Base-by-base conservation (phyloP, 2,113 vertebrate species). In the Larimichthys polyactis region DNA sequence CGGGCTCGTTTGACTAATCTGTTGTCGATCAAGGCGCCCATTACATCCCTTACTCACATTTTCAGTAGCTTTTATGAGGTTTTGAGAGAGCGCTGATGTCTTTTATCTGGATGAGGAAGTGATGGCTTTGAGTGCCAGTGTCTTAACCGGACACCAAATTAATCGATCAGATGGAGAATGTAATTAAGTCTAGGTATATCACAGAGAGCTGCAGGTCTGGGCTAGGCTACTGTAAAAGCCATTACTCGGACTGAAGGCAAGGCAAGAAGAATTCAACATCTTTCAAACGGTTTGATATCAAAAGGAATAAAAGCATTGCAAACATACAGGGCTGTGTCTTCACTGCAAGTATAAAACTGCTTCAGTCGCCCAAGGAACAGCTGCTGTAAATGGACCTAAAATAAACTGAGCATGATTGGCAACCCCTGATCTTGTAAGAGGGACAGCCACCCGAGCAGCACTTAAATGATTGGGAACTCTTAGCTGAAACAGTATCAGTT, bases 401-500 rank as follows among this genome's bases (percentile, higher is more conserved):
- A 36, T 36, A 59, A 63, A 36, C 22, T 10, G 8, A 19, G 49
- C 27, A 66, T 76, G 55, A 78, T 66, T 75, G 55, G 54, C 20
- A 40, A 48, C 36, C n/a, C n/a, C 36, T 75, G 63, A 55, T 49
- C 36, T 29, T 60, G 10, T 59, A 36, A 75, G 27, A 71, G 16
- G 11, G 36, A 72, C 67, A 32, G n/a, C 48, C 14, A 9, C 74
- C 65, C 29, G 32, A 74, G 60, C 86, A 67, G 29, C 66, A 51
- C 78, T 89, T 54, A 60, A 65, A 81, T 64, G 40, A 75, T 67
- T 29, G 82, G 46, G 63, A 59, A 75, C 22, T 60, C 69, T 71
- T 48, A 48, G 20, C 60, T 79, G 78, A 82, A 88, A 88, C 24
- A 24, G 70, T 51, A 68, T 80, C 62, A 72, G 40, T 82, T 84